Conservation (phyloP, 2,113 vertebrate genomes). For the Rafetus swinhoei region DNA sequence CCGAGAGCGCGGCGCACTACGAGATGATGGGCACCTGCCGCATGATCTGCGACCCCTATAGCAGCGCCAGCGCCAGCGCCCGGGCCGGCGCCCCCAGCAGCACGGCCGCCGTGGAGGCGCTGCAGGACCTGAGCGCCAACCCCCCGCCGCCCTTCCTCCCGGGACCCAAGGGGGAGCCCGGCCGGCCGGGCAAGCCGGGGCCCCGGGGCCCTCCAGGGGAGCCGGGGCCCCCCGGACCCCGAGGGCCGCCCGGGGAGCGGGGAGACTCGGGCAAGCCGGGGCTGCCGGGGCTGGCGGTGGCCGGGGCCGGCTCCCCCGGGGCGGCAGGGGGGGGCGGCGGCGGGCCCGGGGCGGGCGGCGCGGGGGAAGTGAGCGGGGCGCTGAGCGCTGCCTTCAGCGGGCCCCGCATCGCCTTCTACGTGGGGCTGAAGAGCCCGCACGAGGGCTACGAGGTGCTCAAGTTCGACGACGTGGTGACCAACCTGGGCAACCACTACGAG, state of each 20-base stretch:
- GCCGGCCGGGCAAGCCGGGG: conserved; percentile 87
- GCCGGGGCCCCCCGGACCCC: conserved; percentile 85
- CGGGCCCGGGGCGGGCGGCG: conserved; percentile 69
- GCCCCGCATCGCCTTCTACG: conserved; percentile 90
- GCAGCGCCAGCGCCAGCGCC: conserved; percentile 58
- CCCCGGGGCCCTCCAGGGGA: conserved; percentile 84
- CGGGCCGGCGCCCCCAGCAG: conserved; percentile 68
- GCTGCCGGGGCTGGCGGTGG: conserved; percentile 75
- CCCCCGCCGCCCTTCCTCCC: conserved; percentile 84
- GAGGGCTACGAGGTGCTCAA: conserved; percentile 95
- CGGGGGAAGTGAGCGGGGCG: conserved; percentile 74
- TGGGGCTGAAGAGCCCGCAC: conserved; percentile 92
- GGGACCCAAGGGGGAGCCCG: conserved; percentile 86
- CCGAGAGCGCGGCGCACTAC: conserved; percentile 81
- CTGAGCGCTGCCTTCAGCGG: conserved; percentile 76
- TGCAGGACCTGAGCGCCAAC: conserved; percentile 84
- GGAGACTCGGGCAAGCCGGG: conserved; percentile 77
- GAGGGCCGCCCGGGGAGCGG: conserved; percentile 85
- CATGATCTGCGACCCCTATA: conserved; percentile 92
- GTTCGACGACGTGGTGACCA: conserved; percentile 97
- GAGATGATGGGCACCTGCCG: conserved; percentile 94
- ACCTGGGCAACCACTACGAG: conserved; percentile 96
- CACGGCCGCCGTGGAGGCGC: conserved; percentile 82
- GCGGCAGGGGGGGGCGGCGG: conserved; percentile 58
- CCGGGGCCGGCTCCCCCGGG: conserved; percentile 42